Conservation (phyloP, 2,888 invertebrate genomes). For the Odontothrips loti region DNA sequence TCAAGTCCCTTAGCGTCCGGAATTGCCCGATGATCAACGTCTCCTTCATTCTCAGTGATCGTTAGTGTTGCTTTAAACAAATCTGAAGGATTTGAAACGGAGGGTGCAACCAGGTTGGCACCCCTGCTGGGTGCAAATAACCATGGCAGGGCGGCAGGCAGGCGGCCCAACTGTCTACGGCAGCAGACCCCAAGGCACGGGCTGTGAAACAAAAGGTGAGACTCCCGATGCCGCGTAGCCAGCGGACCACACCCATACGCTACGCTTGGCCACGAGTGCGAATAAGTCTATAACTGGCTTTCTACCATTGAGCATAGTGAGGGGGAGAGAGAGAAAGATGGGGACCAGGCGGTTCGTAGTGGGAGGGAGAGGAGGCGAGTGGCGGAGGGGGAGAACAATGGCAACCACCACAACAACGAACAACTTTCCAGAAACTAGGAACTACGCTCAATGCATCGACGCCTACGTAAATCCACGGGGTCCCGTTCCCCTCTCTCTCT, state of each 20-base stretch:
- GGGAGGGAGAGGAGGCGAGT: neutral
- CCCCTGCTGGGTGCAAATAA: neutral
- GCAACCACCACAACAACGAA: constrained; percentile 24
- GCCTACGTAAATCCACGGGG: constrained; percentile 21
- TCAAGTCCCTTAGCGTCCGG: too few relatives aligned
- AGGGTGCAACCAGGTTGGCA: too few relatives aligned
- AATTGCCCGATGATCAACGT: too few relatives aligned
- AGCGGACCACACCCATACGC: neutral
- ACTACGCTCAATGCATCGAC: constrained; percentile 26
- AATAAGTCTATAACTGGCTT: constrained; percentile 26
- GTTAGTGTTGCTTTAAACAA: neutral
- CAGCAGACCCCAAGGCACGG: too few relatives aligned
- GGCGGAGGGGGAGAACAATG: constrained; percentile 9
- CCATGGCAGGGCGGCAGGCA: too few relatives aligned
- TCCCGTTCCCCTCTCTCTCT: neutral
- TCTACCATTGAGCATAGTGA: neutral
- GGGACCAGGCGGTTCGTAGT: neutral
- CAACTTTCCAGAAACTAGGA: constrained; percentile 26
- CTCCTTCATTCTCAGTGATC: neutral
- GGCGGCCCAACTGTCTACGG: too few relatives aligned
- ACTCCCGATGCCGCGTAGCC: neutral
- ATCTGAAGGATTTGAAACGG: too few relatives aligned
- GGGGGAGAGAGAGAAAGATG: too few relatives aligned
- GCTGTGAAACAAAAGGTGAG: neutral
- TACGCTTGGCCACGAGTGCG: neutral